Evolutionary conservation across 92 coral and sea anemone species (phyloP), one percentile per base, ranked within the genome.

Genomic region (Epizoanthus scotinus): DNA sequence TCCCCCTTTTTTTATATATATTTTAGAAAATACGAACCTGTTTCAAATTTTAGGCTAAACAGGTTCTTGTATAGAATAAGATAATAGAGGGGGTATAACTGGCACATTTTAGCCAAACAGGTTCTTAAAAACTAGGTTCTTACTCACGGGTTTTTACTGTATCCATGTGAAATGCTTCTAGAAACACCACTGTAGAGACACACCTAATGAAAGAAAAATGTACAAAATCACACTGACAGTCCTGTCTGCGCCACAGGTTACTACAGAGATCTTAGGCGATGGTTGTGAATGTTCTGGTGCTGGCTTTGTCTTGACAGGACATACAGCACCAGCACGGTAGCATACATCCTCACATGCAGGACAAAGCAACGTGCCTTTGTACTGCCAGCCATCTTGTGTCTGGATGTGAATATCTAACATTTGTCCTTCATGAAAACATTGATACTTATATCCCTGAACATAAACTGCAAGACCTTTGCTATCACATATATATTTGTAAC

Each of bases 261-360:
- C 81, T 36, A 86, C 75, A 44, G 71, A 49, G 31, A 80, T 28
- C 34, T 66, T 84, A 14, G 92, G 90, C 9, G 70, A 54, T 21
- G 92, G 88, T 54, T 88, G 91, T 20, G 91, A 66, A 60, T 83
- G 58, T 38, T 77, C 40, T 1, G 97, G 89, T 14, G 92, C 90
- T 17, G 74, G 71, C 27, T 62, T 71, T 18, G 83, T 34, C 14
- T 87, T 86, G 1, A 82, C 85, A 14, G 99, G 98, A 66, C 99
- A 96, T 0, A 80, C 34, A 19, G 80, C 31, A 6, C 81, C 77
- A 31, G 78, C 70, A 12, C 31, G 67, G 70, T 34, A 85, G 64
- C 99, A 96, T 12, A 96, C 73, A 14, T 87, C 94, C 57, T 86
- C 60, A 64, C 99, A 96, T 2, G 92, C 55, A 9, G 98, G 99